These are phyloP conservation scores for Sitta carolinensis DNA, from an alignment of 2,797 vertebrate genomes.

Conservation along the genomic window DNA sequence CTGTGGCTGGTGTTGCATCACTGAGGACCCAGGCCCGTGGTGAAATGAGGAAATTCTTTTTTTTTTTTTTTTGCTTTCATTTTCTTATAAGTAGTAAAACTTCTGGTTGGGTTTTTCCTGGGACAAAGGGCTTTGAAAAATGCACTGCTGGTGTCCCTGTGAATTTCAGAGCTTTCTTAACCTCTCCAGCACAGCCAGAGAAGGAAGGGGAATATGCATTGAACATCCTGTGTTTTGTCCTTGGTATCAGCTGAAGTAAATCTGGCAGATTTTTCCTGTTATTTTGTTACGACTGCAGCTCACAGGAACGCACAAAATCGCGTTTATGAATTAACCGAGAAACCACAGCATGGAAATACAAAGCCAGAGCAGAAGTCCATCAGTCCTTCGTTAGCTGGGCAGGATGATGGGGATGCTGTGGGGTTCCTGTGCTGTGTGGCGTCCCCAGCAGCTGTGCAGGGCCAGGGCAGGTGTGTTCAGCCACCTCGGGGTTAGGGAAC, in stretches of 20 bases:
- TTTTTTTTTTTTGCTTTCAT: slow-evolving; percentile 9
- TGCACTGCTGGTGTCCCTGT: slow-evolving; percentile 15
- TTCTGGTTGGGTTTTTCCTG: neutral
- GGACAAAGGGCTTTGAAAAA: neutral
- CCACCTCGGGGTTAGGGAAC: neutral
- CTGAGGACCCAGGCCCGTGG: neutral
- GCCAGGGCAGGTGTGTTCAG: neutral
- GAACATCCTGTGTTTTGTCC: slow-evolving; percentile 79
- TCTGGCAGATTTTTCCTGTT: slow-evolving; percentile 91
- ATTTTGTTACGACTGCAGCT: slow-evolving; percentile 79
- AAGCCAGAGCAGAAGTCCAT: neutral
- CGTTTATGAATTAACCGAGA: slow-evolving; percentile 64
- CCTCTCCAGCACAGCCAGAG: slow-evolving; percentile 39
- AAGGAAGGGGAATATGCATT: slow-evolving; percentile 71
- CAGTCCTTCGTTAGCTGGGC: neutral
- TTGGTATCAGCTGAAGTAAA: slow-evolving; percentile 79
- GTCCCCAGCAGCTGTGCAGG: neutral
- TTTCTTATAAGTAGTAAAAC: neutral
- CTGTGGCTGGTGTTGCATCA: neutral
- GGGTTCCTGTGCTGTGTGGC: neutral
- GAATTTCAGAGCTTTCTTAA: slow-evolving; percentile 64
- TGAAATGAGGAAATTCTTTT: neutral
- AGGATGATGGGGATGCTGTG: neutral
- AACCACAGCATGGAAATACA: neutral
- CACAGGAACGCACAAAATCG: slow-evolving; percentile 55